Base-by-base conservation (phyloP, 2,797 vertebrate species). In the Yasuhikotakia modesta region DNA sequence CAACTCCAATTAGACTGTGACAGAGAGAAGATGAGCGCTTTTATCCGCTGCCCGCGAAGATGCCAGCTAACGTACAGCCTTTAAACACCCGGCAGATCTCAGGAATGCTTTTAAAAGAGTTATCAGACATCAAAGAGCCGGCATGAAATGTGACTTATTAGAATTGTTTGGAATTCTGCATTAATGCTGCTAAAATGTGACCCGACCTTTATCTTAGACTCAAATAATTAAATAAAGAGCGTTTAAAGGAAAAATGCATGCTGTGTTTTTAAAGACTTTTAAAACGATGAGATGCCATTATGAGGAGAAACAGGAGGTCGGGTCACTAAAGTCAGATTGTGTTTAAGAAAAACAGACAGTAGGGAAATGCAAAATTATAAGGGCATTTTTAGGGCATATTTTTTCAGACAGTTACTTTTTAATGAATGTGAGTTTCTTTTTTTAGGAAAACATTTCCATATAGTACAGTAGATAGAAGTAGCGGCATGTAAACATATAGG, bases 1-100 rank as follows among this genome's bases (percentile, higher is more conserved):
- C 79, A 75, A 70, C 77, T 82, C 80, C 80, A 85, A 85, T 85
- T 85, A 85, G 77, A 65, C 78, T 74, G 63, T 66, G 78, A 83
- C 84, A 73, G 74, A n/a, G 30, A 53, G 48, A 48, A 78, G 64
- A 74, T 35, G 52, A 75, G 73, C 76, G 70, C 76, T 82, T 82
- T 82, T 72, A 71, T 72, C 76, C 32, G 17, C 46, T 71, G 76
- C 76, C 76, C 76, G 61, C 45, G 45, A 72, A 64, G 68, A 78
- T 78, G 69, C 68, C 60, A 78, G 60, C 68, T 53, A 71, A 70
- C 76, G 61, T 71, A 65, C 32, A 17, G 22, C 35, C 76, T 65
- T 71, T 78, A 78, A 71, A 78, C 76, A 77, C 53, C 60, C 35
- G 4, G 17, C 68, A 64, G 68, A 71, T 69, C 68, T 65, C 35